Base-by-base conservation (phyloP, 2,797 vertebrate species). In the Rallus crepitans region DNA sequence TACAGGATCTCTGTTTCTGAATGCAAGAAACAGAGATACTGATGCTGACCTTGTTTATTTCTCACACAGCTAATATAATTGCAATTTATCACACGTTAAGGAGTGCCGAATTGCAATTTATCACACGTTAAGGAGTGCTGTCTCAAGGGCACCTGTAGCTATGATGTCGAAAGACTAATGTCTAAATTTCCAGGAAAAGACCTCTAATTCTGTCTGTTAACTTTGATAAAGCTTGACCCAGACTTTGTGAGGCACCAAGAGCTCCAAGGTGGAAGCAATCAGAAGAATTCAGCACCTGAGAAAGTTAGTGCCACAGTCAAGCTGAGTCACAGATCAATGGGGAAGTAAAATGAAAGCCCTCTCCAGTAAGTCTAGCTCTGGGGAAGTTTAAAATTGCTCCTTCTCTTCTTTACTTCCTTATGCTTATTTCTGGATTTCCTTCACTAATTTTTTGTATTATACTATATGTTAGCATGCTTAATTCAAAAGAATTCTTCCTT, bases 381-480 rank as follows among this genome's bases (percentile, higher is more conserved):
- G 28, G 45, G 90, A 96, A 94, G 33, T 87, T 35, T 90, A 64
- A 96, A 94, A 85, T 64, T 79, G 30, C 10, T 80, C 37, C 59
- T 90, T 94, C 45, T 65, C 24, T 80, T 78, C 80, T 94, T 89
- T 92, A 84, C 89, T 97, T 95, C 93, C 92, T 82, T 89, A 71
- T 64, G 35, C 4, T 80, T 85, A 77, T 84, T 83, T 92, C 83
- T 77, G 68, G 12, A 66, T 73, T 14, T 82, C 31, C 45, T 68
- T 78, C 9, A 24, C 23, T 45, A 1, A 5, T 70, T 65, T 76
- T 83, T 59, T 33, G 70, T 19, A 72, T 37, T 87, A 56, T 50
- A 24, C 6, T 59, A 11, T 45, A 73, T 18, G 9, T 47, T 53
- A 65, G 13, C 16, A 56, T 53, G 23, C 4, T 90, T 72, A 68